These are phyloP conservation scores for Branchellion lobata DNA, from an alignment of 2,888 invertebrate genomes.

Conservation along the genomic window DNA sequence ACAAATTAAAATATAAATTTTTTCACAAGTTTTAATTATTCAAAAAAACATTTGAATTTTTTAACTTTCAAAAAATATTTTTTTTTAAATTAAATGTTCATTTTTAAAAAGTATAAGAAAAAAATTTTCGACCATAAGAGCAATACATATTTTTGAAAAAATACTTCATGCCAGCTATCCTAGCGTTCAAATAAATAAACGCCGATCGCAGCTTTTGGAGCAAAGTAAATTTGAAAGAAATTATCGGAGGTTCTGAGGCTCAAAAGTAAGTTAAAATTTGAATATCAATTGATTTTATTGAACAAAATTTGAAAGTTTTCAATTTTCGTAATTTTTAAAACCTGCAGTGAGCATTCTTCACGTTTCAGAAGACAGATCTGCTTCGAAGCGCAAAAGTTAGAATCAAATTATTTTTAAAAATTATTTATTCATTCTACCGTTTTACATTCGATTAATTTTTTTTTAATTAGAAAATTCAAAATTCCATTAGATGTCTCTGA, in stretches of 20 bases:
- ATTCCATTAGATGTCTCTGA: not conserved
- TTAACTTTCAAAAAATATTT: no score
- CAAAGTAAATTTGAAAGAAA: not conserved
- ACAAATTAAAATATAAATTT: no score
- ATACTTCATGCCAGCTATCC: not conserved
- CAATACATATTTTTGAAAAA: constrained; percentile 1
- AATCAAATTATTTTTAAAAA: not conserved
- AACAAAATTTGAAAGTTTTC: not conserved
- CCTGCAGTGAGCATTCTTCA: constrained; percentile 12
- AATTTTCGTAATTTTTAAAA: not conserved
- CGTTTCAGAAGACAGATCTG: constrained; percentile 5
- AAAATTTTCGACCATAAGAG: not conserved
- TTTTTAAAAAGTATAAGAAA: no score
- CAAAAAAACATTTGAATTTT: no score
- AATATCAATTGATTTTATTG: not conserved
- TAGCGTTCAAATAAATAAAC: not conserved
- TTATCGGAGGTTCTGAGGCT: not conserved
- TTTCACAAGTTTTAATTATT: no score
- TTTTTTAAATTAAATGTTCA: no score
- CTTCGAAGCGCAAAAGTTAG: constrained; percentile 7
- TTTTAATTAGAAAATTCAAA: not conserved
- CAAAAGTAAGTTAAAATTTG: no score
- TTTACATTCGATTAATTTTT: not conserved
- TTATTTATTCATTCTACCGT: not conserved
- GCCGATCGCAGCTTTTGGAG: not conserved